A percentile compares a stretch with the other conserved stretches of the same genome.
These are phyloP conservation scores for Leptopilina myrica DNA, from an alignment of 2,888 invertebrate species.

Conservation along the genomic window DNA sequence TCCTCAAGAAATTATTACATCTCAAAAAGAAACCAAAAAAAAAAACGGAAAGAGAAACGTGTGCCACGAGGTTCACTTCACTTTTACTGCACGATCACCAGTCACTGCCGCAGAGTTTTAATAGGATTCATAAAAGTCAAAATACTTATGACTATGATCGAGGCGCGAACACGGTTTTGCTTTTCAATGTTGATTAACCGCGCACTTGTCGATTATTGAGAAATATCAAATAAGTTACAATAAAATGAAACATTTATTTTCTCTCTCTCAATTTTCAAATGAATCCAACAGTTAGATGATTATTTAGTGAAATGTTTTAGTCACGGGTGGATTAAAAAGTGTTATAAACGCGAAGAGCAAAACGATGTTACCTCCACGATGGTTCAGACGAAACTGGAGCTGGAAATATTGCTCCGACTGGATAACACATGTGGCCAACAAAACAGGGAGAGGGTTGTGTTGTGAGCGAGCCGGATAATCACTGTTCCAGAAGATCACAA, in stretches of 20 bases:
- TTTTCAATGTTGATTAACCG: background rate
- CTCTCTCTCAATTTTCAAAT: background rate
- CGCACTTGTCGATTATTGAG: background rate
- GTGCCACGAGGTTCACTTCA: conserved; percentile 25
- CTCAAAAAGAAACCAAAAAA: background rate
- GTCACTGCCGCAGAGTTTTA: conserved; percentile 24
- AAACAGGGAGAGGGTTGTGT: conserved; percentile 51
- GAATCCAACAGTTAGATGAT: background rate
- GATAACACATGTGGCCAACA: conserved; percentile 13
- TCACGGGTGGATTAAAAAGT: conserved; percentile 14
- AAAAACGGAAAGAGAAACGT: background rate
- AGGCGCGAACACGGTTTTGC: background rate
- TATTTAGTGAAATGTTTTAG: background rate
- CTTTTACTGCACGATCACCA: conserved; percentile 12
- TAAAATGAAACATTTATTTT: background rate
- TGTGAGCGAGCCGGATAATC: conserved; percentile 51
- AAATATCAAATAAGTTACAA: background rate
- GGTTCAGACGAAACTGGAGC: conserved; percentile 64
- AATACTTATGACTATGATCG: conserved; percentile 22
- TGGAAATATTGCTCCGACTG: background rate
- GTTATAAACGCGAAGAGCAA: conserved; percentile 20
- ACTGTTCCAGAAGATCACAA: conserved; percentile 32
- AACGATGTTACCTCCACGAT: conserved; percentile 51
- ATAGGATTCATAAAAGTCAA: conserved; percentile 37
- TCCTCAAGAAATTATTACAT: conserved; percentile 1